These are phyloP conservation scores for Lutraria rhynchaena DNA, from an alignment of 1,140 invertebrate genomes.

Conservation along the genomic window DNA sequence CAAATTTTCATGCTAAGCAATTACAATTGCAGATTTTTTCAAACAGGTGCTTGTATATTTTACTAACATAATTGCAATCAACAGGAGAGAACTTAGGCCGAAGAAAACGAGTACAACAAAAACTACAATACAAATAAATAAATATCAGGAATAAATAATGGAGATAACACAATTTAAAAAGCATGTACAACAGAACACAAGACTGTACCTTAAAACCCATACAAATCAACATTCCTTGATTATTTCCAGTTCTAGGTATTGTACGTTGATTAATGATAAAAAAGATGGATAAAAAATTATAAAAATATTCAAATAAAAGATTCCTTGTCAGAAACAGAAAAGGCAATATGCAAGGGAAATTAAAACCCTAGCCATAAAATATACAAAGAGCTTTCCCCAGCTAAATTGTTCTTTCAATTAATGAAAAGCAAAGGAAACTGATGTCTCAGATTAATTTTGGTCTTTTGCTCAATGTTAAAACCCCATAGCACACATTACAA, in stretches of 20 bases:
- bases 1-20: no score
- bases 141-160: slow-evolving; percentile 29
- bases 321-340: no score
- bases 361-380: slow-evolving; percentile 6
- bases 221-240: not conserved
- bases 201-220: not conserved
- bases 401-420: not conserved
- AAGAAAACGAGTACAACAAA: not conserved
- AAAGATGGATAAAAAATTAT: no score
- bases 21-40: no score
- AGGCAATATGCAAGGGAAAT: no score
- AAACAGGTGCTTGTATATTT: no score
- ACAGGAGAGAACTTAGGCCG: slow-evolving; percentile 7
- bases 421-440: not conserved
- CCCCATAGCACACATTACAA: slow-evolving; percentile 6
- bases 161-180: slow-evolving; percentile 4
- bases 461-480: no score
- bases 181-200: no score
- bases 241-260: no score
- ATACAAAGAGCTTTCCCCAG: not conserved
- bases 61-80: not conserved
- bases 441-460: not conserved
- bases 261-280: no score
- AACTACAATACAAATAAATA: slow-evolving; percentile 6
- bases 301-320: no score